phyloP scores from a whole-genome alignment of 1,140 invertebrate species.

The Theocolax elegans region DNA sequence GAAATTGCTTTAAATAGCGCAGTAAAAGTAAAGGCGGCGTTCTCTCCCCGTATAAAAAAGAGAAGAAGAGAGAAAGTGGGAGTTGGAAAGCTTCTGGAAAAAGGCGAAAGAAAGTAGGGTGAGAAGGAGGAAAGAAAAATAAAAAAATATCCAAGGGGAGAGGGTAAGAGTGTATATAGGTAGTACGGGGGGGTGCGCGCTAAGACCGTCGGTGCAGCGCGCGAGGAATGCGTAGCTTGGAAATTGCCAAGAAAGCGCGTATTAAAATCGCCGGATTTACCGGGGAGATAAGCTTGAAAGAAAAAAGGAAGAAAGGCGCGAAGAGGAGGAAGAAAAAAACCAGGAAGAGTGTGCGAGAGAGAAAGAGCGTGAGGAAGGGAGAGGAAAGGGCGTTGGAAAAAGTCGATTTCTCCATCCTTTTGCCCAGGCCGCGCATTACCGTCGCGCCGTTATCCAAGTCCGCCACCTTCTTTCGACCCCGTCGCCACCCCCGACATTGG shows the following conservation, averaged over 20 bases:
- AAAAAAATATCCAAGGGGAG: too few relatives aligned
- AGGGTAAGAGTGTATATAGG: too few relatives aligned
- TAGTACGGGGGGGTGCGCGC: conserved; percentile 33
- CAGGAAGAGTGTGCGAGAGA: conserved; percentile 33
- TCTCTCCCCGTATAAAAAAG: conserved; percentile 25
- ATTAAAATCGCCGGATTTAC: conserved; percentile 68
- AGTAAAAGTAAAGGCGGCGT: conserved; percentile 64
- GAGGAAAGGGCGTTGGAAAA: neutral
- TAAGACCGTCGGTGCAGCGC: conserved; percentile 50
- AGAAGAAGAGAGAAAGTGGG: conserved; percentile 37
- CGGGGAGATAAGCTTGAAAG: conserved; percentile 59
- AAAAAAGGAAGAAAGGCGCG: conserved; percentile 40
- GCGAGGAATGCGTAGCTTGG: conserved; percentile 61
- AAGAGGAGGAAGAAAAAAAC: conserved; percentile 56
- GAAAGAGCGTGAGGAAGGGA: neutral
- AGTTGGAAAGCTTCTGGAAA: conserved; percentile 31
- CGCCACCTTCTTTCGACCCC: conserved; percentile 37
- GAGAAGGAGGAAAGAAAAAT: neutral
- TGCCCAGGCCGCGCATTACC: conserved; percentile 57
- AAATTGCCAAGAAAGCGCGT: conserved; percentile 66
- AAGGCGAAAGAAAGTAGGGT: conserved; percentile 23
- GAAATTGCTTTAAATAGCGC: conserved; percentile 66
- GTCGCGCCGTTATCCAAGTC: conserved; percentile 61
- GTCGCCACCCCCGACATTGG: too few relatives aligned
- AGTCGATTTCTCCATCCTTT: conserved; percentile 23